Evolutionary conservation across 2,797 vertebrate genomes (phyloP).

Genomic region (Scomberomorus guttatus): DNA sequence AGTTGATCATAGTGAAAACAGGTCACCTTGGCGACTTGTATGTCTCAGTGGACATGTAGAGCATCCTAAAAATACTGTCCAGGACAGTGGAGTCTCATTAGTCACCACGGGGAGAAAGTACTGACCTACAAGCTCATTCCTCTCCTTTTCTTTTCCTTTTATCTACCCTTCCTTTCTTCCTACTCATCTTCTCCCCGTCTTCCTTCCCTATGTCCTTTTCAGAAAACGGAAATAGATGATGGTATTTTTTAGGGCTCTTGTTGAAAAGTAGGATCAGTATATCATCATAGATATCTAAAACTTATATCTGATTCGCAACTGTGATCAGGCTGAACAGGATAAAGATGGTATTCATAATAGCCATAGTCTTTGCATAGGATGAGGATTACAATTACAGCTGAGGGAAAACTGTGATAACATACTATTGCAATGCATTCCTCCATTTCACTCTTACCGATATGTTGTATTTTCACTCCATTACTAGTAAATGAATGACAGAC

Average conservation of each 20-base stretch:
- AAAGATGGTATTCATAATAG: constrained; percentile 30
- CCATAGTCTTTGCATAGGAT: constrained; percentile 45
- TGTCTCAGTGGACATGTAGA: constrained; percentile 75
- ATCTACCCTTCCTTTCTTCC: constrained; percentile 24
- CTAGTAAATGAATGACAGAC: constrained; percentile 34
- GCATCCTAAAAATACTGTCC: constrained; percentile 85
- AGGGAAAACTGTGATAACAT: constrained; percentile 52
- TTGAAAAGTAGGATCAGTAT: constrained; percentile 9
- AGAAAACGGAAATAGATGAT: not conserved
- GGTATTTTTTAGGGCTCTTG: constrained; percentile 33
- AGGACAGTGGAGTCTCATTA: constrained; percentile 78
- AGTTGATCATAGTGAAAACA: constrained; percentile 79
- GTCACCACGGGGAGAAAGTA: constrained; percentile 75
- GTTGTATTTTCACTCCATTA: constrained; percentile 28
- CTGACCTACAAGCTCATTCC: constrained; percentile 73
- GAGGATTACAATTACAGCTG: constrained; percentile 28
- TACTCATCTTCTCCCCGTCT: not conserved
- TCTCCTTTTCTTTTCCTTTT: constrained; percentile 14
- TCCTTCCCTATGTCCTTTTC: constrained; percentile 9
- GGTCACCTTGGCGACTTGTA: constrained; percentile 83
- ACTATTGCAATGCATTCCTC: constrained; percentile 53
- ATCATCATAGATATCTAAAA: constrained; percentile 19
- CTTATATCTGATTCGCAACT: constrained; percentile 2
- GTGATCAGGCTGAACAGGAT: constrained; percentile 5
- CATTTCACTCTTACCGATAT: constrained; percentile 10